Conservation (phyloP, 1,140 invertebrate genomes). For the Asbolus verrucosus region DNA sequence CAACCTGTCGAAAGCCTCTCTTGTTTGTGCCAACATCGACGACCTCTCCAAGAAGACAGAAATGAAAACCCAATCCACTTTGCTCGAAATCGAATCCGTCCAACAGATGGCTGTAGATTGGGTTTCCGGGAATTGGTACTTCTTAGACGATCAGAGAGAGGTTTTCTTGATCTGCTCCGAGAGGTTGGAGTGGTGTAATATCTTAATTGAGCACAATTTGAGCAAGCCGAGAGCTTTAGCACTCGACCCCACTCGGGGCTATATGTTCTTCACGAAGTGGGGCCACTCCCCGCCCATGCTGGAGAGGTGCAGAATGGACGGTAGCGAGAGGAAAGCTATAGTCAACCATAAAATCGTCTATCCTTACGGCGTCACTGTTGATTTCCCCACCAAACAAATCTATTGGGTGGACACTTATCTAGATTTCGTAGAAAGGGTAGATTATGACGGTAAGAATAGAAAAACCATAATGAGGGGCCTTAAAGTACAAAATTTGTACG, state of each 20-base stretch:
- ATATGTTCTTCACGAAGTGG: slow-evolving; percentile 84
- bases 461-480: slow-evolving; percentile 73
- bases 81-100: slow-evolving; percentile 71
- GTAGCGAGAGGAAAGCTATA: slow-evolving; percentile 68
- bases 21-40: slow-evolving; percentile 74
- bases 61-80: slow-evolving; percentile 69
- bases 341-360: slow-evolving; percentile 78
- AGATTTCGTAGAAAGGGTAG: slow-evolving; percentile 78
- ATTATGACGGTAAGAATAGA: slow-evolving; percentile 77
- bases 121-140: slow-evolving; percentile 88
- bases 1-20: slow-evolving; percentile 67
- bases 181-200: slow-evolving; percentile 73
- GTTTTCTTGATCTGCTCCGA: slow-evolving; percentile 79
- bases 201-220: slow-evolving; percentile 76
- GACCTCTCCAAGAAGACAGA: slow-evolving; percentile 71
- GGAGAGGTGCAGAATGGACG: slow-evolving; percentile 73
- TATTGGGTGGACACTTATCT: slow-evolving; percentile 86
- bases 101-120: slow-evolving; percentile 85
- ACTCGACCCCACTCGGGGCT: slow-evolving; percentile 83
- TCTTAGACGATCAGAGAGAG: slow-evolving; percentile 80
- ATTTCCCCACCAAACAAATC: slow-evolving; percentile 78
- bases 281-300: slow-evolving; percentile 73
- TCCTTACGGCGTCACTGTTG: slow-evolving; percentile 76
- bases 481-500: slow-evolving; percentile 76
- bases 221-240: slow-evolving; percentile 83